A percentile compares a stretch with the other conserved stretches of the same genome.
Conservation (phyloP, 2,113 vertebrate genomes). For the Uropsilus gracilis region DNA sequence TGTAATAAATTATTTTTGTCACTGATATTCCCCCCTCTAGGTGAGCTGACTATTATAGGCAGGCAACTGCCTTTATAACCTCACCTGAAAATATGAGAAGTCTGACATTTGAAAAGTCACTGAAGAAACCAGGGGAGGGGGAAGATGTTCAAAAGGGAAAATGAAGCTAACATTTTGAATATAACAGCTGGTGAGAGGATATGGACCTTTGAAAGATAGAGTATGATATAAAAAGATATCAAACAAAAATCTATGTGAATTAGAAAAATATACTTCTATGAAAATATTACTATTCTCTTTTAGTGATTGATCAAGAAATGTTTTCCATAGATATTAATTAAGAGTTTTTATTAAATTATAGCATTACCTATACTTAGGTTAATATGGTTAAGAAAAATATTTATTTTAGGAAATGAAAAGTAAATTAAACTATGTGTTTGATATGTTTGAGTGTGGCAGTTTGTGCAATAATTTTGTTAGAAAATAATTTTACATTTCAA, state of each 20-base stretch:
- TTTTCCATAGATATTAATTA: background rate
- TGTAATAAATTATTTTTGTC: too few species aligned
- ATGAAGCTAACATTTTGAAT: background rate
- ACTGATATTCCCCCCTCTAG: background rate
- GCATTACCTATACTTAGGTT: conserved; percentile 41
- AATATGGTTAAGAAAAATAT: background rate
- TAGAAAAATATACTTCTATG: background rate
- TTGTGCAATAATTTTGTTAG: background rate
- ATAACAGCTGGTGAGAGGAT: background rate
- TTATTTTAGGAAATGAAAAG: conserved; percentile 33
- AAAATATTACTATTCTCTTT: background rate
- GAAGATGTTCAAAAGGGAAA: background rate
- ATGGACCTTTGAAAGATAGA: background rate
- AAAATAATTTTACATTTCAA: conserved; percentile 31
- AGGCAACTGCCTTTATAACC: background rate
- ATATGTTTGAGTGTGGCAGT: background rate
- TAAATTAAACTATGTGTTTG: background rate
- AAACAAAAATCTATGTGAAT: background rate
- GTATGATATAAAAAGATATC: background rate
- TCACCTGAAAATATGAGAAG: background rate
- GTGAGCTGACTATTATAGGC: background rate
- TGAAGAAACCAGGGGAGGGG: background rate
- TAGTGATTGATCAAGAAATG: conserved; percentile 29
- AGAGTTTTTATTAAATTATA: background rate
- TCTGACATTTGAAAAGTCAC: background rate